A percentile compares a stretch with the other conserved stretches of the same genome.
Conservation (phyloP, 2,797 vertebrate genomes). For the Antennarius maculatus region DNA sequence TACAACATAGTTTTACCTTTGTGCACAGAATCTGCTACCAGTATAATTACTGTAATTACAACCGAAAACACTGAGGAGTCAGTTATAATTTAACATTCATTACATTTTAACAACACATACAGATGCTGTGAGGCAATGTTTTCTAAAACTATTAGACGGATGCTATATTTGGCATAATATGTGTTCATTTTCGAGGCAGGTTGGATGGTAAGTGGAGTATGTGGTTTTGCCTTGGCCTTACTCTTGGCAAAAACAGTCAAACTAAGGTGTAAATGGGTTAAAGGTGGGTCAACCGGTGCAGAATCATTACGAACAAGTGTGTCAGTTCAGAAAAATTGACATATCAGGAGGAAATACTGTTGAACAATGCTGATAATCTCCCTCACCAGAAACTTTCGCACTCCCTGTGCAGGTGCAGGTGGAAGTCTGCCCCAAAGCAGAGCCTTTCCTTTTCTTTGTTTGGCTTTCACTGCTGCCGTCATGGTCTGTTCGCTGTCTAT, state of each 20-base stretch:
- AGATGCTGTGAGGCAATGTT: constrained; percentile 25
- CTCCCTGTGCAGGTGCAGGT: constrained; percentile 46
- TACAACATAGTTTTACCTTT: constrained; percentile 63
- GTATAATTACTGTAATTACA: constrained; percentile 62
- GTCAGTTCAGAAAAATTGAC: constrained; percentile 11
- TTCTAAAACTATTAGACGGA: neutral
- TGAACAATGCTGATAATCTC: constrained; percentile 71
- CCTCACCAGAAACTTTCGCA: constrained; percentile 47
- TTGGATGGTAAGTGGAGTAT: constrained; percentile 41
- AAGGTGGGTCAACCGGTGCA: constrained; percentile 61
- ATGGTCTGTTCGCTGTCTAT: constrained; percentile 14
- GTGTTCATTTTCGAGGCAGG: constrained; percentile 28
- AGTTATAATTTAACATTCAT: constrained; percentile 39
- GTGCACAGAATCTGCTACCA: constrained; percentile 58
- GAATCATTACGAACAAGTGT: constrained; percentile 26
- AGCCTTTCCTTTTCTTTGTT: constrained; percentile 54
- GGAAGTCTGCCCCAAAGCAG: constrained; percentile 32
- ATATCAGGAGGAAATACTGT: constrained; percentile 30
- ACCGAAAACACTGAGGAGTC: constrained; percentile 36
- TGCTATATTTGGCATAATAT: constrained; percentile 19
- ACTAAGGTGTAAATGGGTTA: constrained; percentile 55
- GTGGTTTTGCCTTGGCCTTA: constrained; percentile 42
- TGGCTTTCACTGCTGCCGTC: constrained; percentile 25
- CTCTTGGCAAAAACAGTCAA: constrained; percentile 35
- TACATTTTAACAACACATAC: constrained; percentile 26